A percentile compares a stretch with the other conserved stretches of the same genome.
Conservation (phyloP, 2,113 vertebrate genomes). For the Xenopus laevis region DNA sequence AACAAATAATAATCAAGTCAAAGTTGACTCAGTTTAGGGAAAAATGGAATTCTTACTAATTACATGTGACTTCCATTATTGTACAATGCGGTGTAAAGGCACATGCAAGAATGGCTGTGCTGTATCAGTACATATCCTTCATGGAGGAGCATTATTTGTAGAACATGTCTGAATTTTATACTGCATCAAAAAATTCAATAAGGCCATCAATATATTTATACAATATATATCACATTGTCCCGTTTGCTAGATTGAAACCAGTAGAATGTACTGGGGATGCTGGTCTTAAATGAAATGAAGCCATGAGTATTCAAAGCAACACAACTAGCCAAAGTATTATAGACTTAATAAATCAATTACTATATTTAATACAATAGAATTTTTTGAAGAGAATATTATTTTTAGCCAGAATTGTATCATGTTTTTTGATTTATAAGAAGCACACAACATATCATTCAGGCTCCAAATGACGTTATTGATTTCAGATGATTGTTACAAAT, state of each 20-base stretch:
- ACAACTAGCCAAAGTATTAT: slow-evolving; percentile 20
- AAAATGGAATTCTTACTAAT: slow-evolving; percentile 7
- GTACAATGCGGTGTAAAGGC: not conserved
- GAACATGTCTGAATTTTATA: no score
- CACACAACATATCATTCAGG: slow-evolving; percentile 3
- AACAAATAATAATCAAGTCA: slow-evolving; percentile 85
- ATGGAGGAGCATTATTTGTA: no score
- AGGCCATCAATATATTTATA: no score
- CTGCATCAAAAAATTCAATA: no score
- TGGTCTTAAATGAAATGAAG: slow-evolving; percentile 19
- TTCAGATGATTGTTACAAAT: slow-evolving; percentile 37
- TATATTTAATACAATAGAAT: not conserved
- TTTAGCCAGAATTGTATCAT: not conserved
- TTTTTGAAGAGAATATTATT: not conserved
- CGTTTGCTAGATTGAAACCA: not conserved
- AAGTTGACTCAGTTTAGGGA: slow-evolving; percentile 85
- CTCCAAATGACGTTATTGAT: not conserved
- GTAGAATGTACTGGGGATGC: slow-evolving; percentile 36
- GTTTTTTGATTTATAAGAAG: not conserved
- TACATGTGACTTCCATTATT: not conserved
- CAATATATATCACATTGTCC: not conserved
- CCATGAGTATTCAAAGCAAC: slow-evolving; percentile 25
- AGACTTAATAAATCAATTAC: not conserved
- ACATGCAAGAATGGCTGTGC: no score
- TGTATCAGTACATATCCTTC: no score